Percentiles rank a stretch among this genome's conserved stretches.
phyloP scores from a whole-genome alignment of 2,113 vertebrate genomes.

The Trichechus manatus region DNA sequence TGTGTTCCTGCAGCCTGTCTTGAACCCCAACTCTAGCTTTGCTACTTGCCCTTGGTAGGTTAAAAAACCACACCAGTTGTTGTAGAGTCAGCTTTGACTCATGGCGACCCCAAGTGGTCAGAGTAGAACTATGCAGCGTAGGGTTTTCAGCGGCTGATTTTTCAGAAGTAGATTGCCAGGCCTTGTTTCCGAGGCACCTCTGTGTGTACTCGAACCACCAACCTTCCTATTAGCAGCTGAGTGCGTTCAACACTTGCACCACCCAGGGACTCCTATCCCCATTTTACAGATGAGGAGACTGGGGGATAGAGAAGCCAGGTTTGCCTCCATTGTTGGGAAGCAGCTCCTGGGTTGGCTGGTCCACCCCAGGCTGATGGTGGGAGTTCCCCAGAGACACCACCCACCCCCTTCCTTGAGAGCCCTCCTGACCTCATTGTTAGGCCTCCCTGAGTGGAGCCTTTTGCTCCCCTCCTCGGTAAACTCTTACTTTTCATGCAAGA shows the following conservation, averaged over 20 bases:
- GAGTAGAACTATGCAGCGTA: no score
- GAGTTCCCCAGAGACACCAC: neutral
- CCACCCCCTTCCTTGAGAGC: neutral
- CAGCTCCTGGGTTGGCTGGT: neutral
- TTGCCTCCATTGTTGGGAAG: neutral
- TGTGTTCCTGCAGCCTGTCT: neutral
- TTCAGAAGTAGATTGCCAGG: neutral
- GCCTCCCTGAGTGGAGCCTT: neutral
- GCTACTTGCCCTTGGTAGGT: neutral
- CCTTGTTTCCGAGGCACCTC: neutral
- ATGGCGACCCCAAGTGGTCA: no score
- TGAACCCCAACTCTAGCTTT: neutral
- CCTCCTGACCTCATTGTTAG: neutral
- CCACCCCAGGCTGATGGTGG: neutral
- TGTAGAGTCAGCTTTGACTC: no score
- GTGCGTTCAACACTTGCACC: neutral
- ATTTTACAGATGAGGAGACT: neutral
- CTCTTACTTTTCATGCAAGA: neutral
- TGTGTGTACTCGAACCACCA: neutral
- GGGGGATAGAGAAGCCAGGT: neutral
- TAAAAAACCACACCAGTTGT: neutral
- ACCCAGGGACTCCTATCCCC: neutral
- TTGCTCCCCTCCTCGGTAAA: neutral
- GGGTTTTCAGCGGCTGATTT: no score
- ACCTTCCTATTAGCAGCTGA: neutral